Conservation (phyloP, 2,888 invertebrate genomes). For the Pilophorus perplexus region DNA sequence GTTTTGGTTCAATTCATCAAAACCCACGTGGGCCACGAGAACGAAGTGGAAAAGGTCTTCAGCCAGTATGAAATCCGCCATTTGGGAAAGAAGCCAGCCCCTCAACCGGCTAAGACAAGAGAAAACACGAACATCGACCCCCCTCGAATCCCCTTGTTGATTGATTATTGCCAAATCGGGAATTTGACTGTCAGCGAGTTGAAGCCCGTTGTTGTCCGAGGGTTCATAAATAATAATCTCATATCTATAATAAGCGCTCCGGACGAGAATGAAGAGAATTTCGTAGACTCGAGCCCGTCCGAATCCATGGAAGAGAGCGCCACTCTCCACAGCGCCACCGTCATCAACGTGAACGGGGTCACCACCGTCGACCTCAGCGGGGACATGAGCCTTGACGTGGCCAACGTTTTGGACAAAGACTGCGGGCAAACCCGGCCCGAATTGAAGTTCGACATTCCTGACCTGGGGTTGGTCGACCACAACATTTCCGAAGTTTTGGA, state of each 20-base stretch:
- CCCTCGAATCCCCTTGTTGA: not conserved
- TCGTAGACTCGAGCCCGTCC: not conserved
- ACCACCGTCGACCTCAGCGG: conserved; percentile 19
- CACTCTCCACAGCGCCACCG: not conserved
- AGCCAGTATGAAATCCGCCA: conserved; percentile 20
- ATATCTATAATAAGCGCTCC: conserved; percentile 9
- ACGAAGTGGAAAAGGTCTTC: conserved; percentile 32
- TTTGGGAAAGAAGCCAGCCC: not conserved
- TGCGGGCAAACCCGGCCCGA: not conserved
- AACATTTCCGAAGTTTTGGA: not conserved
- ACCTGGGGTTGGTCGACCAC: not conserved
- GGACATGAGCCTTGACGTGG: conserved; percentile 1
- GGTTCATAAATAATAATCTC: conserved; percentile 22
- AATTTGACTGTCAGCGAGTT: not conserved
- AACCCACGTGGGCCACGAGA: conserved; percentile 30
- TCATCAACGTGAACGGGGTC: conserved; percentile 1
- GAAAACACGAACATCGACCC: not conserved
- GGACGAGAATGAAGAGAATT: not conserved
- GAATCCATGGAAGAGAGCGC: not conserved
- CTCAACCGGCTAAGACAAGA: not conserved
- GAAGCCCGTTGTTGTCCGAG: conserved; percentile 21
- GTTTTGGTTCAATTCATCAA: conserved; percentile 27
- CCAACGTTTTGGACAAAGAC: not conserved
- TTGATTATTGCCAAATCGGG: conserved; percentile 17
- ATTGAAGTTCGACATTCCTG: not conserved